phyloP scores from a whole-genome alignment of 2,113 vertebrate genomes.

The Tamias sibiricus region DNA sequence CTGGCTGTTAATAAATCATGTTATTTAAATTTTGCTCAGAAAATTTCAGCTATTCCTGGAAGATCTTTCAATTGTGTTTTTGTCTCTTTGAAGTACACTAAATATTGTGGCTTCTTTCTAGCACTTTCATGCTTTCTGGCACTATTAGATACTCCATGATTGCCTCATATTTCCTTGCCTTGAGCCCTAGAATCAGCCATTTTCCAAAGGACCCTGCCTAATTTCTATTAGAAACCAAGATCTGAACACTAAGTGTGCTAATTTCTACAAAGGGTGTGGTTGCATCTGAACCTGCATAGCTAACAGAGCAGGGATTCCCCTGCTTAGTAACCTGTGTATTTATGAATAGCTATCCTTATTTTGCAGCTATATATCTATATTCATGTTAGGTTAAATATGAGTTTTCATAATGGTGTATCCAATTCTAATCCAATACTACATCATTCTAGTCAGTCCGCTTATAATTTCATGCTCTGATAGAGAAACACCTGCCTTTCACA shows the following conservation, averaged over 20 bases:
- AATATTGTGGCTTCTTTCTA: not conserved
- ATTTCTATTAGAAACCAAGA: not conserved
- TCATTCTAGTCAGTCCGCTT: no score
- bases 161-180: not conserved
- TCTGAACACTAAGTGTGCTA: not conserved
- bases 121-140: not conserved
- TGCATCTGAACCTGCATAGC: not conserved
- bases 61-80: not conserved
- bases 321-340: no score
- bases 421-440: not conserved
- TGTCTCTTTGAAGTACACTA: not conserved
- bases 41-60: not conserved
- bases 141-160: not conserved
- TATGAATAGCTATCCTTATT: not conserved
- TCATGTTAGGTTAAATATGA: not conserved
- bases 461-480: no score
- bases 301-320: no score
- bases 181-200: not conserved
- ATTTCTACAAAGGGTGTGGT: not conserved
- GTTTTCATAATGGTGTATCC: not conserved
- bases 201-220: no score
- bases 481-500: no score
- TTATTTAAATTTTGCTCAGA: not conserved
- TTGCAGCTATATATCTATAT: not conserved
- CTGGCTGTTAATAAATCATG: not conserved